Conservation (phyloP, 37 sponge, comb jelly and placozoan genomes). For the Aplysina aerophoba region DNA sequence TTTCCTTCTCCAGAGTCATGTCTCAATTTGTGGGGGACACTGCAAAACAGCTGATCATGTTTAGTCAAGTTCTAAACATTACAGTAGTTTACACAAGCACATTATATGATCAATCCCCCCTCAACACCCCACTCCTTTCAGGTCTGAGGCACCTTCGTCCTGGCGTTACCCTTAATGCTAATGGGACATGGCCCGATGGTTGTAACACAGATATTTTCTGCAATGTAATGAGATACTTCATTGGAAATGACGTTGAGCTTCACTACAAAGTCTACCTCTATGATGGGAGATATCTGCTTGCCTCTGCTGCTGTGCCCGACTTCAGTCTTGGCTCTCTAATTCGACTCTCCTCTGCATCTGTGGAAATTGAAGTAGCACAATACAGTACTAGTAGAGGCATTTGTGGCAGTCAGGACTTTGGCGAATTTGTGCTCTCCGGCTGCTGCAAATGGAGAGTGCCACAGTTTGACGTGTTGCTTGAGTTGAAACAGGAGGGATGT, state of each 20-base stretch:
- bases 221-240: not conserved
- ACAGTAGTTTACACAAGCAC: too few species aligned
- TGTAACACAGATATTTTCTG: slow-evolving; percentile 21
- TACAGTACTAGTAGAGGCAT: not conserved
- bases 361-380: slow-evolving; percentile 3
- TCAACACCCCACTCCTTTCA: too few species aligned
- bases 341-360: not conserved
- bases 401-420: slow-evolving; percentile 2
- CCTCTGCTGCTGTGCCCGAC: not conserved
- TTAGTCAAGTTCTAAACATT: too few species aligned
- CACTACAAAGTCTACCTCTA: not conserved
- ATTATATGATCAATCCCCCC: too few species aligned
- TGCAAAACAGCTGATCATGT: too few species aligned
- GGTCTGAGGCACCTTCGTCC: too few species aligned
- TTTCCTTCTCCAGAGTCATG: too few species aligned
- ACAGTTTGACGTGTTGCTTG: slow-evolving; percentile 1
- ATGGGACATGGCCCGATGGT: not conserved
- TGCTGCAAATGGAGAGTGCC: not conserved
- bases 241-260: slow-evolving; percentile 11
- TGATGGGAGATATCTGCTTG: not conserved
- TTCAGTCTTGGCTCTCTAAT: not conserved
- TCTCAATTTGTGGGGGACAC: too few species aligned
- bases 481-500: slow-evolving; percentile 31
- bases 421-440: not conserved
- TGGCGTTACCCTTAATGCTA: slow-evolving; percentile 5